These are phyloP conservation scores for Theristus sp. DNA, from an alignment of 2,888 invertebrate species.

Conservation along the genomic window DNA sequence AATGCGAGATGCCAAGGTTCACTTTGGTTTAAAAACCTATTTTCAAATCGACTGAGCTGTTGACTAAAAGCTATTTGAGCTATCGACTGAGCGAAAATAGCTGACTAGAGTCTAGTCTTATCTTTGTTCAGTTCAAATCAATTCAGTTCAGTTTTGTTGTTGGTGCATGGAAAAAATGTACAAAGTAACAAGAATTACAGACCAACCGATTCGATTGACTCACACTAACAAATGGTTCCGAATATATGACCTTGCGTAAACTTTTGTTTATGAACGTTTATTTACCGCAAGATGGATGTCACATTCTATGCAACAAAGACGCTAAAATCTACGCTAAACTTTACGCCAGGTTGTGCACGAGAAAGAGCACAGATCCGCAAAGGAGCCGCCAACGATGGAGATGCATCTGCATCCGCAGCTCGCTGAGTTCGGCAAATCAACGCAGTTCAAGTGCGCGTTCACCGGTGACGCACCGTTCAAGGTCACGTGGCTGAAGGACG, in stretches of 20 bases:
- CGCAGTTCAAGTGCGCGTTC: conserved; percentile 20
- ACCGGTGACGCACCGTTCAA: conserved; percentile 36
- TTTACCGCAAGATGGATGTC: neutral
- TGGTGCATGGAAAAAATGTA: neutral
- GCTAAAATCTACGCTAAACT: no score
- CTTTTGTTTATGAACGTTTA: neutral
- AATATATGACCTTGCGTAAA: neutral
- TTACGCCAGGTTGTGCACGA: neutral
- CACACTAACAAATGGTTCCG: neutral
- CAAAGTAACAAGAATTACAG: neutral
- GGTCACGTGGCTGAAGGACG: conserved; percentile 32
- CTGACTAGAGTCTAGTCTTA: no score
- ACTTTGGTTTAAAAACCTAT: no score
- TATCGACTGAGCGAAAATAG: neutral
- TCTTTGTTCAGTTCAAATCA: no score
- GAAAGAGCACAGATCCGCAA: neutral
- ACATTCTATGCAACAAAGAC: no score
- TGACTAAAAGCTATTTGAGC: neutral
- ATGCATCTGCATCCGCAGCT: conserved; percentile 70
- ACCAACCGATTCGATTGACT: neutral
- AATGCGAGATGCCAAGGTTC: no score
- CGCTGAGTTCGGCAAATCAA: conserved; percentile 16
- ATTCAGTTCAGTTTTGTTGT: no score
- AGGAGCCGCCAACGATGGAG: conserved; percentile 66
- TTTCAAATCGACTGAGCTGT: no score